These are phyloP conservation scores for Drosophila sechellia DNA, from an alignment of 1,140 invertebrate species.

Conservation along the genomic window DNA sequence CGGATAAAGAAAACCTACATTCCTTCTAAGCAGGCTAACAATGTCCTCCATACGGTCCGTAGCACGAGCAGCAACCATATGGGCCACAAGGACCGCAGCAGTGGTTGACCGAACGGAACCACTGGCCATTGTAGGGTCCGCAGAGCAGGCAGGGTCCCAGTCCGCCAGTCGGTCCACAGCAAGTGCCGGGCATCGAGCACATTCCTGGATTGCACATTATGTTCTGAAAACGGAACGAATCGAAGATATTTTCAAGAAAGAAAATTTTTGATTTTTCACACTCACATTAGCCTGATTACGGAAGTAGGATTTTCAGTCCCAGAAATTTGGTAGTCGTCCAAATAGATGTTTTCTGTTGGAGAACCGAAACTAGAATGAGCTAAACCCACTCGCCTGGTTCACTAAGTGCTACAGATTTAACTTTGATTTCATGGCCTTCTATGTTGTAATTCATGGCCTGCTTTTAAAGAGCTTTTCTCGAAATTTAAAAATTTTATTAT, in stretches of 20 bases:
- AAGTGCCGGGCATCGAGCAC: constrained; percentile 66
- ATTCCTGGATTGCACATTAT: constrained; percentile 68
- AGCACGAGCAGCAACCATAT: constrained; percentile 68
- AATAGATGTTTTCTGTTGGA: constrained; percentile 46
- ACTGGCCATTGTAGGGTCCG: constrained; percentile 69
- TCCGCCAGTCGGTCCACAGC: constrained; percentile 68
- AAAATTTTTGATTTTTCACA: background rate
- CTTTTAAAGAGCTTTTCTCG: background rate
- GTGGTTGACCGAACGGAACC: constrained; percentile 64
- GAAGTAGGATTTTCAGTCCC: constrained; percentile 52
- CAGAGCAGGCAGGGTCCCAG: constrained; percentile 65
- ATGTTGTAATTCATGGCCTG: background rate
- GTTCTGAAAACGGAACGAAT: background rate
- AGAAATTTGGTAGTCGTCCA: constrained; percentile 37
- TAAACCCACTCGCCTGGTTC: too few relatives aligned
- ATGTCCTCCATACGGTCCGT: constrained; percentile 63
- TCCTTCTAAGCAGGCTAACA: constrained; percentile 70
- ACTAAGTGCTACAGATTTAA: background rate
- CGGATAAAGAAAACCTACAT: constrained; percentile 41
- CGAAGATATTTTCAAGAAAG: background rate
- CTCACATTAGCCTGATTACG: constrained; percentile 67
- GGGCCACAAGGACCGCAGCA: constrained; percentile 70
- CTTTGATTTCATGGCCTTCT: constrained; percentile 16
- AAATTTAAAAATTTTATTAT: background rate
- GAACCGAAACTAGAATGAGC: constrained; percentile 41